These are phyloP conservation scores for Neuroterus valhalla DNA, from an alignment of 1,140 invertebrate species.

Conservation along the genomic window DNA sequence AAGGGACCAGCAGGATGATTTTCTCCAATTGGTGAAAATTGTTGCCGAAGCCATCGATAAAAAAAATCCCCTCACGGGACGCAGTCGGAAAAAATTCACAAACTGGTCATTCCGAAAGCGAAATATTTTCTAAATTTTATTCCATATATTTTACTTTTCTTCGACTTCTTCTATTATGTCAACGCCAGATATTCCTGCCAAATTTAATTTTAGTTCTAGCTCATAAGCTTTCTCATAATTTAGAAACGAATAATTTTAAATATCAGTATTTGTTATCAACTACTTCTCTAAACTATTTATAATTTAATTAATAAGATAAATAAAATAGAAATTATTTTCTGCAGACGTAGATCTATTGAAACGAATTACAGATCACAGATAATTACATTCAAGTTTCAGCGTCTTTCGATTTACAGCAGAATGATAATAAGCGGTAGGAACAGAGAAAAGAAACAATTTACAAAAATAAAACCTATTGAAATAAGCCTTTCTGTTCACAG, in stretches of 20 bases:
- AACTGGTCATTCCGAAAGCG: conserved; percentile 31
- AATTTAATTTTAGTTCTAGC: no score
- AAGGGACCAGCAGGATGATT: conserved; percentile 20
- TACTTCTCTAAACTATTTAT: neutral
- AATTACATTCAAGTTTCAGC: conserved; percentile 28
- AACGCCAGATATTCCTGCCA: no score
- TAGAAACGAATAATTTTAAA: neutral
- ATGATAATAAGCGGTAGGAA: conserved; percentile 10
- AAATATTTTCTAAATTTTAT: neutral
- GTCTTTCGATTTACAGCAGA: conserved; percentile 20
- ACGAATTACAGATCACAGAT: conserved; percentile 29
- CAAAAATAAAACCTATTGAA: conserved; percentile 18
- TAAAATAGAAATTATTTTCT: neutral
- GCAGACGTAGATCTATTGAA: conserved; percentile 28
- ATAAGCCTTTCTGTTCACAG: neutral
- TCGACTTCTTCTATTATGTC: no score
- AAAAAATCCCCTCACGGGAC: conserved; percentile 27
- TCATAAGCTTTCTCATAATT: no score
- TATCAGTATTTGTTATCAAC: neutral
- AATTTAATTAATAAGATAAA: neutral
- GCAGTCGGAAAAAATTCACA: conserved; percentile 2
- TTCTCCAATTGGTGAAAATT: conserved; percentile 20
- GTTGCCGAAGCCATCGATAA: conserved; percentile 37
- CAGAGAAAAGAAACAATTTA: conserved; percentile 18
- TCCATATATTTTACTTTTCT: neutral